Percentiles rank a stretch among this genome's conserved stretches.
Evolutionary conservation across 2,888 invertebrate genomes (phyloP).

Genomic region (Dromius quadrimaculatus): DNA sequence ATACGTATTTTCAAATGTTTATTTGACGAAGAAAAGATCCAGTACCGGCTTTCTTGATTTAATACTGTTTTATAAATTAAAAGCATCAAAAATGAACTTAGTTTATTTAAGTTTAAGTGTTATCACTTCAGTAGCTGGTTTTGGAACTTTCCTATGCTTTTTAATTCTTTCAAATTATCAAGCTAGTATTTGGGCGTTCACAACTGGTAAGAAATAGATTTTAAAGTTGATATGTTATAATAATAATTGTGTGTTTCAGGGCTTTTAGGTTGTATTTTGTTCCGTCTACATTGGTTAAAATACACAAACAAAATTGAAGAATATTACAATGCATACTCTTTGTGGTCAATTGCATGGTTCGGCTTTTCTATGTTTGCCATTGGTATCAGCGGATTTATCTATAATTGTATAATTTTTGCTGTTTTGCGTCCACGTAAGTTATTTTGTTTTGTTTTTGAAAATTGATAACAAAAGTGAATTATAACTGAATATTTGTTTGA

Average conservation of each 20-base stretch:
- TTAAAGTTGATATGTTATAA: slow-evolving; percentile 39
- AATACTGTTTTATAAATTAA: slow-evolving; percentile 8
- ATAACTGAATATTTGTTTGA: neutral
- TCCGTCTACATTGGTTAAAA: slow-evolving; percentile 58
- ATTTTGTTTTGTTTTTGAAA: neutral
- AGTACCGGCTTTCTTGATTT: slow-evolving; percentile 12
- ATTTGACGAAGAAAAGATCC: neutral
- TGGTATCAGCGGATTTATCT: slow-evolving; percentile 67
- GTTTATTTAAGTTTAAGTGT: slow-evolving; percentile 30
- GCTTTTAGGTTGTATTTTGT: slow-evolving; percentile 55
- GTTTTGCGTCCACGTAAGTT: slow-evolving; percentile 67
- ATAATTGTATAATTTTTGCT: slow-evolving; percentile 67
- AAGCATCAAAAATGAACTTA: neutral
- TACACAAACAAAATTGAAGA: slow-evolving; percentile 62
- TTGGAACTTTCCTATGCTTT: slow-evolving; percentile 55
- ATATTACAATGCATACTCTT: slow-evolving; percentile 68
- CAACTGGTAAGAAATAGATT: slow-evolving; percentile 53
- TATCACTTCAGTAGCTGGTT: slow-evolving; percentile 49
- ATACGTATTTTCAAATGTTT: neutral
- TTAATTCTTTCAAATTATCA: slow-evolving; percentile 56
- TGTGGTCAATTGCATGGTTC: slow-evolving; percentile 68
- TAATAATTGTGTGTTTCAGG: slow-evolving; percentile 56
- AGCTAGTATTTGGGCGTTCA: slow-evolving; percentile 56
- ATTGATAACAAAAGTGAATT: neutral
- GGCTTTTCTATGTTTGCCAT: slow-evolving; percentile 68